Base-by-base conservation (phyloP, 2,888 invertebrate genomes). In the Sphaerophoria taeniata region DNA sequence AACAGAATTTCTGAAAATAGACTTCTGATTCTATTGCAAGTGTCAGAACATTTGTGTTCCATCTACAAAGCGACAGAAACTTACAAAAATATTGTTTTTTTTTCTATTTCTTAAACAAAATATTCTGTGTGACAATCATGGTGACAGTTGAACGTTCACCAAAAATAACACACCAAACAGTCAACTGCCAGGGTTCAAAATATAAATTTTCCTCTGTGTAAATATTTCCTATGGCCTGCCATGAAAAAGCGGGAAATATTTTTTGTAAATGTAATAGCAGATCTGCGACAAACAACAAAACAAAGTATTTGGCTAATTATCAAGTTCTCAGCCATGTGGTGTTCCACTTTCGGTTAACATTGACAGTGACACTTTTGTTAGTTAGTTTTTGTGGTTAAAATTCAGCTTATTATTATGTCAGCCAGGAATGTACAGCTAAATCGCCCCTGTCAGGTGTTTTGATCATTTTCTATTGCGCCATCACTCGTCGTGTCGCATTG, bases 321-420 rank as follows among this genome's bases (percentile, higher is more conserved):
- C 83, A 83, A 83, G 58, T 45, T 65, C 63, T 70, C 63, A 12
- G 11, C 56, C 36, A 73, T 63, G 34, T 58, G 78, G 78, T 78
- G 24, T 24, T 24, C 78, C 70, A 83, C 83, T 78, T 83, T 83
- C 78, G 47, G 70, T 79, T 78, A 78, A 58, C 82, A 82, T 77
- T 82, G 82, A 77, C 82, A 82, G 67, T 82, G 77, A 82, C 72
- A 82, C 67, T 82, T 72, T 67, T 67, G 43, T 82, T 51, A 43
- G 45, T 69, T 47, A 24, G 51, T 4, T 16, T 7, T 49, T 16
- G 16, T 2, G 4, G 69, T 33, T 36, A 73, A 83, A 77, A 67
- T 67, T 70, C 70, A 83, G 73, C 73, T 78, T 78, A 73, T 69
- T 76, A 76, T 72, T 47, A 45, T 82, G 67, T 71, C 53, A 65